phyloP scores from a whole-genome alignment of 1,140 invertebrate genomes.

The Orius insidiosus region DNA sequence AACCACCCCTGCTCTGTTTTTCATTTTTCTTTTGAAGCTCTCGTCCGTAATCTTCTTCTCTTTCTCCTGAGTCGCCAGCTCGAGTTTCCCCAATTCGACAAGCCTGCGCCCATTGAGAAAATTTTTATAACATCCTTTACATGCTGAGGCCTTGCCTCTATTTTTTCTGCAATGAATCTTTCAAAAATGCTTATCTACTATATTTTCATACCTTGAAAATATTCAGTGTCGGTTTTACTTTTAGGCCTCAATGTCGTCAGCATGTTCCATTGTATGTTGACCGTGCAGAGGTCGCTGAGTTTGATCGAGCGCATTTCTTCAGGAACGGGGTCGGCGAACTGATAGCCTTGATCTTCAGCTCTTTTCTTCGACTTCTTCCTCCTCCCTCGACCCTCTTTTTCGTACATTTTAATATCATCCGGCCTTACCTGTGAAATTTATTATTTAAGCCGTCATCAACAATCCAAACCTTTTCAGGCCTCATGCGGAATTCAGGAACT shows the following conservation, averaged over 20 bases:
- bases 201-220: no score
- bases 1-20: slow-evolving; percentile 57
- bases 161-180: no score
- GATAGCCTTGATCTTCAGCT: slow-evolving; percentile 40
- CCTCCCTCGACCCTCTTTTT: slow-evolving; percentile 47
- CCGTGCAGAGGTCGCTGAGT: slow-evolving; percentile 59
- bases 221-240: slow-evolving; percentile 65
- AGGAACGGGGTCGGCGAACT: slow-evolving; percentile 63
- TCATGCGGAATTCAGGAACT: slow-evolving; percentile 77
- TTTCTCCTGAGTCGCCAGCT: slow-evolving; percentile 43
- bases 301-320: slow-evolving; percentile 59
- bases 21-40: slow-evolving; percentile 40
- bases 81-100: slow-evolving; percentile 62
- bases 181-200: no score
- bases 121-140: no score
- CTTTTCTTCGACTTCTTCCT: slow-evolving; percentile 39
- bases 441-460: not conserved
- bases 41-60: slow-evolving; percentile 40
- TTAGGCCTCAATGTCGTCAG: slow-evolving; percentile 69
- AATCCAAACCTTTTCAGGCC: slow-evolving; percentile 55
- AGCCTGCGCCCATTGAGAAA: no score
- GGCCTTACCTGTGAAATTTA: slow-evolving; percentile 31
- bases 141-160: slow-evolving; percentile 56
- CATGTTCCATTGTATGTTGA: slow-evolving; percentile 89
- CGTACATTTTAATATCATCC: slow-evolving; percentile 48